Evolutionary conservation across 2,888 invertebrate species (phyloP).

Genomic region (Fragum sueziense): DNA sequence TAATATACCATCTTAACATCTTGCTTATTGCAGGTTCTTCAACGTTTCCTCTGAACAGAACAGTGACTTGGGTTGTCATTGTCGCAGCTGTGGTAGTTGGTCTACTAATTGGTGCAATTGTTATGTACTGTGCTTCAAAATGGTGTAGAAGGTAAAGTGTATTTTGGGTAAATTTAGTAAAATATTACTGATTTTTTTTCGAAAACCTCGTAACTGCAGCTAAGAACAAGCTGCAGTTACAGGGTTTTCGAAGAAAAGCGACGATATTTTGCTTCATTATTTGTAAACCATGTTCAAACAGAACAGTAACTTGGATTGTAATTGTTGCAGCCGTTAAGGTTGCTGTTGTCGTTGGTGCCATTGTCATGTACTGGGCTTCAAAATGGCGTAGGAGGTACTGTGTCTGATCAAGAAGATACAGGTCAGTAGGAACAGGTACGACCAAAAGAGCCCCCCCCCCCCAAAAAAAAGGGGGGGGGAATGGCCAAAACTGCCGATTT

Average conservation of each 20-base stretch:
- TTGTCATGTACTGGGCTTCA: too few species aligned
- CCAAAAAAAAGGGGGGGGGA: too few species aligned
- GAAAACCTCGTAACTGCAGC: not conserved
- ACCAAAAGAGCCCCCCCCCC: too few species aligned
- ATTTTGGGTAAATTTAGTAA: not conserved
- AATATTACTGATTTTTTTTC: not conserved
- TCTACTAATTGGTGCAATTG: not conserved
- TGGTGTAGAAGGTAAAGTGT: constrained; percentile 8
- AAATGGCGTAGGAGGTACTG: too few species aligned
- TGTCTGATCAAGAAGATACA: too few species aligned
- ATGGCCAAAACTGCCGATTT: too few species aligned
- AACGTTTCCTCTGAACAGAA: not conserved
- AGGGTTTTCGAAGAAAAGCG: too few species aligned
- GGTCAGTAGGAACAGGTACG: too few species aligned
- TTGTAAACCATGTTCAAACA: not conserved
- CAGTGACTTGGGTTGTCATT: not conserved
- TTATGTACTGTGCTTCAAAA: not conserved
- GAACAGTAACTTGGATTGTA: not conserved
- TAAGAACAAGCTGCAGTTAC: too few species aligned
- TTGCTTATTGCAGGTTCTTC: not conserved
- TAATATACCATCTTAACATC: too few species aligned
- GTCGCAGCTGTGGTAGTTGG: not conserved
- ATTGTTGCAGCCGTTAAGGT: not conserved
- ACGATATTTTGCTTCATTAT: too few species aligned
- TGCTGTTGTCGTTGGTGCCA: too few species aligned